These are phyloP conservation scores for Tupaia tana DNA, from an alignment of 2,113 vertebrate species.

Conservation along the genomic window DNA sequence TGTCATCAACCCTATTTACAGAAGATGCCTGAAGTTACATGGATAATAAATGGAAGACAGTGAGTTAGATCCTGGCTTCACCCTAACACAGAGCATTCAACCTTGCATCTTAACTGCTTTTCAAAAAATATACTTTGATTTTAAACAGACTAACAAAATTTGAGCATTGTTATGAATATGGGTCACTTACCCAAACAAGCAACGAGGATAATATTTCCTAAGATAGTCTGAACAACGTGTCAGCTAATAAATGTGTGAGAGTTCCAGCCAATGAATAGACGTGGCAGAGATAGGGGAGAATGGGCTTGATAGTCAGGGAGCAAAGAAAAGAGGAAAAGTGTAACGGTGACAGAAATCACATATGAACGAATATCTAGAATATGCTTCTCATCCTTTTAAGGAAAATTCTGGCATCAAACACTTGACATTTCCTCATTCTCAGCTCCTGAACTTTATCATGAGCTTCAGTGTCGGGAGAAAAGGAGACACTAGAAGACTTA, in stretches of 20 bases:
- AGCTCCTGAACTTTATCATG: neutral
- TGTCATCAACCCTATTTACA: neutral
- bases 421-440: neutral
- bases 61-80: neutral
- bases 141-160: neutral
- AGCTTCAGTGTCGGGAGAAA: neutral
- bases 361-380: neutral
- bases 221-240: neutral
- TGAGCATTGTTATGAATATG: neutral
- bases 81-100: neutral
- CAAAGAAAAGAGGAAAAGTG: slow-evolving; percentile 4
- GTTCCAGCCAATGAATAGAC: neutral
- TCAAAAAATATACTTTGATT: neutral
- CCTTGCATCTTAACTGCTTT: neutral
- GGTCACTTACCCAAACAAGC: neutral
- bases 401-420: neutral
- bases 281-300: neutral
- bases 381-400: neutral
- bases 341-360: neutral
- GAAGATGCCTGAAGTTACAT: neutral
- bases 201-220: neutral
- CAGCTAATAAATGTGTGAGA: neutral
- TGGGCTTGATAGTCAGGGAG: neutral
- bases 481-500: neutral
- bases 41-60: neutral